Conservation (phyloP, 1,140 invertebrate genomes). For the Druon quercuslanigerum region DNA sequence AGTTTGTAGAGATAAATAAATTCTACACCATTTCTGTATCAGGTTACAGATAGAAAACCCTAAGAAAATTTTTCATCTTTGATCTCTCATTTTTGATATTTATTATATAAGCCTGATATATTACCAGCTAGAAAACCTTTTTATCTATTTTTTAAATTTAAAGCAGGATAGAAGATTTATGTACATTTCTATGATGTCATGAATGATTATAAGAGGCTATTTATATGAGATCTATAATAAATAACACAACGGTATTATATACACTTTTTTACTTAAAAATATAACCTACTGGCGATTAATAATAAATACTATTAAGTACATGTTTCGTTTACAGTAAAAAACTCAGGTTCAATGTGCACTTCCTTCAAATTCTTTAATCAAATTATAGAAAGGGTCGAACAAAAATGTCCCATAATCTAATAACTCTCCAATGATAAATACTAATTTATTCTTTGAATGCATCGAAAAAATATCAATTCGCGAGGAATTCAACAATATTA, state of each 20-base stretch:
- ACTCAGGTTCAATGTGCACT: conserved; percentile 51
- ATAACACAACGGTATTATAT: conserved; percentile 57
- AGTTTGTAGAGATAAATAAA: no score
- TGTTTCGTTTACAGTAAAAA: conserved; percentile 56
- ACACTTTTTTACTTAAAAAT: conserved; percentile 26
- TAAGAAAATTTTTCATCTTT: neutral
- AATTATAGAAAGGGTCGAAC: neutral
- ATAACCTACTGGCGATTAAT: conserved; percentile 50
- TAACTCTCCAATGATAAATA: no score
- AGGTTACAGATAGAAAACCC: no score
- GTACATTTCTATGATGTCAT: neutral
- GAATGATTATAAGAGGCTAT: neutral
- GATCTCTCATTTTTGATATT: neutral
- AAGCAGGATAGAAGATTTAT: conserved; percentile 25
- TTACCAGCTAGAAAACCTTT: neutral
- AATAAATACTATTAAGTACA: conserved; percentile 33
- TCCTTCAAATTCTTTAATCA: conserved; percentile 29
- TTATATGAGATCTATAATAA: conserved; percentile 21
- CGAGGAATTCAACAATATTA: no score
- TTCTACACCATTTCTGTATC: no score
- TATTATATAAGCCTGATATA: neutral
- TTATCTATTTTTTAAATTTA: neutral
- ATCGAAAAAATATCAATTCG: no score
- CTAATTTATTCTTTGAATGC: no score
- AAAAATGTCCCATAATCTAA: no score